Base-by-base conservation (phyloP, 2,113 vertebrate species). In the Pollachius pollachius region DNA sequence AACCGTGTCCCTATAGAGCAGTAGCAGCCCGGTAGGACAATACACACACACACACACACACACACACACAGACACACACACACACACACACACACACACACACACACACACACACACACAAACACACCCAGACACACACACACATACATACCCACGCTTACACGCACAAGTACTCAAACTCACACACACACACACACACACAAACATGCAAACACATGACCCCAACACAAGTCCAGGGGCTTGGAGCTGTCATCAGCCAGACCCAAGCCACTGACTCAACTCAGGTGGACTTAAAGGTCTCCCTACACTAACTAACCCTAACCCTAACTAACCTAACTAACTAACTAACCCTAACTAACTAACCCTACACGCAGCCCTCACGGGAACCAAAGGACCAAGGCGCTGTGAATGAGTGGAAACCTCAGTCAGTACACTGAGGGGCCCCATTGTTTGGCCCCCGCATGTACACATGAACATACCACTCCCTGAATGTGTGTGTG, bases 361-460 rank as follows among this genome's bases (percentile, higher is more conserved):
- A n/a, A n/a, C n/a, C n/a, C n/a, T n/a, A 13, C 69, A 15, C 68
- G 30, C 41, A 54, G 59, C 17, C 52, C 54, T 57, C 17, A 16
- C 15, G 4, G 17, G 54, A n/a, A 57, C 54, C 54, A 17, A 4
- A 57, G 7, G 4, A 66, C 13, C 52, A 69, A 34, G 48, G 58
- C 7, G 48, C 65, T 72, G 81, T 87, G 83, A 88, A 86, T 85
- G 74, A 87, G 80, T 83, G 88, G 88, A 89, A 86, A 81, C 81
- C 66, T 84, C 84, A 65, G 76, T 89, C 83, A 86, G 66, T 84
- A 12, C 59, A 69, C 19, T 13, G 37, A 17, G 59, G 18, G 23
- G n/a, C 15, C 64, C 82, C 82, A 85, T 89, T 87, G 85, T 87
- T 89, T 67, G 0, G 52, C 15, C 16, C 9, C 21, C 16, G 62